Conservation (phyloP, 2,113 vertebrate species). For the Spheniscus mendiculus region DNA sequence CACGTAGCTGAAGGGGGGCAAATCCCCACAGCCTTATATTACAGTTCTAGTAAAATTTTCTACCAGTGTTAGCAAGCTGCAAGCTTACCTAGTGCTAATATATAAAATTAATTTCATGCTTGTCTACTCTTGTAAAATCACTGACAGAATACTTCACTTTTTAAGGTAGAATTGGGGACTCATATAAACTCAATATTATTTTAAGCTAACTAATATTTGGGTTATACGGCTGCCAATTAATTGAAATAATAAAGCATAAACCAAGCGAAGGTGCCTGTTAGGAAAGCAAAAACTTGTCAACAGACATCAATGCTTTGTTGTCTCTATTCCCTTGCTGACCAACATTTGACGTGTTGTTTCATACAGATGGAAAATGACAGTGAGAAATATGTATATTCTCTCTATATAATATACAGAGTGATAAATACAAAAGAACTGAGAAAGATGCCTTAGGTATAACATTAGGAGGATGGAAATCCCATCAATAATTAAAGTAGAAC, state of each 20-base stretch:
- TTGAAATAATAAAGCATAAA: constrained; percentile 18
- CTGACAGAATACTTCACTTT: constrained; percentile 14
- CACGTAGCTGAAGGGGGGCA: neutral
- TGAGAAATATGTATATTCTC: neutral
- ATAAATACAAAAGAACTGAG: neutral
- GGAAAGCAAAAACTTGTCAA: neutral
- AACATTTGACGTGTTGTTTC: neutral
- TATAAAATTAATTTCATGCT: constrained; percentile 67
- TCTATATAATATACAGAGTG: neutral
- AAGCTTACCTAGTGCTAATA: constrained; percentile 52
- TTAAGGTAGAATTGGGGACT: constrained; percentile 27
- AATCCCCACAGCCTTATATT: constrained; percentile 31
- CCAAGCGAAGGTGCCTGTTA: neutral
- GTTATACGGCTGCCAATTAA: neutral
- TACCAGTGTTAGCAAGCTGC: constrained; percentile 11
- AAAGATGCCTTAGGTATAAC: neutral
- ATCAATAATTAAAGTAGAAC: constrained; percentile 10
- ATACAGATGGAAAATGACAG: neutral
- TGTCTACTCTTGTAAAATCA: constrained; percentile 66
- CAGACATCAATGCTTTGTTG: neutral
- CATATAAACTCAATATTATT: neutral
- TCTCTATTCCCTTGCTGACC: neutral
- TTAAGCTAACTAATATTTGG: constrained; percentile 7
- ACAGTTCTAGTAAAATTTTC: constrained; percentile 36
- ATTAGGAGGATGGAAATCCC: neutral